Percentiles rank a stretch among this genome's conserved stretches.
These are phyloP conservation scores for Oscheius sp. DNA, from an alignment of 2,888 invertebrate genomes.

Conservation along the genomic window DNA sequence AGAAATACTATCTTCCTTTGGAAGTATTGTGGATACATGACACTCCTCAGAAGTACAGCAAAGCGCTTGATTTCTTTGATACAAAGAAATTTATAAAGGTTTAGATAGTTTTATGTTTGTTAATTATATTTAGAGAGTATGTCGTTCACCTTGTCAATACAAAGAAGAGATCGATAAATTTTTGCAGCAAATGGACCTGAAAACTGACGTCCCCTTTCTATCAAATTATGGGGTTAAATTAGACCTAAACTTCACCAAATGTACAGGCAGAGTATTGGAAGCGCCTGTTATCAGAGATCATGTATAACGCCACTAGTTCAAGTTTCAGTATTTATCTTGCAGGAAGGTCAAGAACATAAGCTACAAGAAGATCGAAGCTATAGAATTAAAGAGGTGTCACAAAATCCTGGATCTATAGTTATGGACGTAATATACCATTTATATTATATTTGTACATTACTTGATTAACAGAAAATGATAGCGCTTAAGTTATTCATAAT, in stretches of 20 bases:
- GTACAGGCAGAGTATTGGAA: constrained; percentile 9
- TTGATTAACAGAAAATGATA: too few species aligned
- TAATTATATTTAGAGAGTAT: constrained; percentile 12
- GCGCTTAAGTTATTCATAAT: too few species aligned
- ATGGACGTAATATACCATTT: too few species aligned
- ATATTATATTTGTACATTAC: too few species aligned
- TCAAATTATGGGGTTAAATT: background rate
- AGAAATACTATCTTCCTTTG: constrained; percentile 24
- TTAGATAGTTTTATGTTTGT: background rate
- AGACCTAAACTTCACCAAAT: background rate
- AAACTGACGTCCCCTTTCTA: background rate
- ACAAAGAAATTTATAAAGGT: constrained; percentile 8
- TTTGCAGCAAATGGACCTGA: background rate
- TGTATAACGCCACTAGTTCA: background rate
- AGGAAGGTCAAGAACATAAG: constrained; percentile 11
- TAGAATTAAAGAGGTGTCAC: constrained; percentile 5
- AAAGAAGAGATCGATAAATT: background rate
- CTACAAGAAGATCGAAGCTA: constrained; percentile 8
- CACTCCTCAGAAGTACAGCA: constrained; percentile 10
- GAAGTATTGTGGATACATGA: constrained; percentile 17
- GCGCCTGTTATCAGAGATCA: constrained; percentile 4
- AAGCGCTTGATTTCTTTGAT: background rate
- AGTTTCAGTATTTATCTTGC: background rate
- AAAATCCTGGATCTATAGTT: background rate
- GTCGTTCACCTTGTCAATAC: constrained; percentile 5